Conservation (phyloP, 2,797 vertebrate species). For the Accipiter superciliosus region DNA sequence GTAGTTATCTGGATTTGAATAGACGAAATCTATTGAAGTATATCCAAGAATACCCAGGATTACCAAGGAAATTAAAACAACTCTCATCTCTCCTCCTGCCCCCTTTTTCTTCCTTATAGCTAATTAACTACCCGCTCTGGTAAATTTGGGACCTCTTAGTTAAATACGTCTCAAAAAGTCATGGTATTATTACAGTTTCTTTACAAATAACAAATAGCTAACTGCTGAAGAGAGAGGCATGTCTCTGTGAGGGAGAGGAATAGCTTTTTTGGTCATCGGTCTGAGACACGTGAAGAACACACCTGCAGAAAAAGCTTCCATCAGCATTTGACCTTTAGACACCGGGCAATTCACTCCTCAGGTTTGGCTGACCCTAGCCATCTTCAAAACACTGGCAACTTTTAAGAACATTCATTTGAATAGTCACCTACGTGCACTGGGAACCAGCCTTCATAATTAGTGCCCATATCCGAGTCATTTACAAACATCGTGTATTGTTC, state of each 20-base stretch:
- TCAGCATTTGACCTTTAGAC: background rate
- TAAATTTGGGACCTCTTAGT: background rate
- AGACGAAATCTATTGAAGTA: background rate
- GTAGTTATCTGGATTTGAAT: background rate
- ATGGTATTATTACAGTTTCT: background rate
- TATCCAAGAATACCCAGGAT: background rate
- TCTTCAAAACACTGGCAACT: background rate
- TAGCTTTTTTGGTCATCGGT: background rate
- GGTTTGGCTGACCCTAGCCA: background rate
- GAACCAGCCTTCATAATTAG: background rate
- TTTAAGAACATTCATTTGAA: background rate
- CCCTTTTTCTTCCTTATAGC: too few relatives aligned
- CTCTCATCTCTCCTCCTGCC: too few relatives aligned
- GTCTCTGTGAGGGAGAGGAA: background rate
- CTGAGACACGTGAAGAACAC: rapidly evolving
- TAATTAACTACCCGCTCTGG: background rate
- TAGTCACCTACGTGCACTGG: background rate
- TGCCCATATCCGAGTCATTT: too few relatives aligned
- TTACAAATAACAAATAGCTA: background rate
- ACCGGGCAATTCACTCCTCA: background rate
- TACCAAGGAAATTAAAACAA: background rate
- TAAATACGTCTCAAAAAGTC: background rate
- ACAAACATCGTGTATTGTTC: rapidly evolving
- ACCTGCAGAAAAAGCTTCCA: background rate
- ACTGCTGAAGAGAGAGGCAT: background rate